Base-by-base conservation (phyloP, 1,140 invertebrate genomes). In the Melanaphis sacchari region DNA sequence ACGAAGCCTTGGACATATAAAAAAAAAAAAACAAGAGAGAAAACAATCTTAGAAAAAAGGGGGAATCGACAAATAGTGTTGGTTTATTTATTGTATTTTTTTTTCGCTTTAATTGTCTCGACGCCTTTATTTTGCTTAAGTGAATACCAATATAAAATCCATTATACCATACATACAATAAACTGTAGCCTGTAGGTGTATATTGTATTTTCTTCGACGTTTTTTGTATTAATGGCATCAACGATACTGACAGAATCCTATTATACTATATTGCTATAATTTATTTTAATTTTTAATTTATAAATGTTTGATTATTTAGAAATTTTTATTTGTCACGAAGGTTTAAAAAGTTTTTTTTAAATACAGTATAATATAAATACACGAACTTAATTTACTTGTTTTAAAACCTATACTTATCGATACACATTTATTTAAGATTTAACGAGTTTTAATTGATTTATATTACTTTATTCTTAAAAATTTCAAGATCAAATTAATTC, bases 1-100 rank as follows among this genome's bases (percentile, higher is more conserved):
- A 52, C 84, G 85, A 82, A 41, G 49, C 38, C 15, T 46, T 49
- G 91, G 91, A 85, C 46, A 66, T 82, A n/a, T 49, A 54, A 93
- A 54, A 93, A 93, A 82, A 54, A 93, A 54, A 93, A 93, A 82
- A 22, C n/a, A 87, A 38, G 85, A 9, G 46, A 89, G 87, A 89
- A 52, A 52, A 89, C 54, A 36, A 36, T 36, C 87, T 38, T 54
- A 89, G n/a, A n/a, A 59, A 90, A 90, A 52, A 40, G 38, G 89
- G 89, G 89, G 52, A 90, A 66, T 90, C 54, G 89, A 90, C 52
- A 90, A 90, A 66, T 41, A 41, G 15, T 66, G 89, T 66, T 54
- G 40, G 89, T 59, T 59, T 66, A 59, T 90, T 90, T 90, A 90
- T 90, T 90, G 43, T 66, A n/a, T 59, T 26, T 11, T 26, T 59